Evolutionary conservation across 1,140 invertebrate species (phyloP).

Genomic region (Streblospio benedicti): DNA sequence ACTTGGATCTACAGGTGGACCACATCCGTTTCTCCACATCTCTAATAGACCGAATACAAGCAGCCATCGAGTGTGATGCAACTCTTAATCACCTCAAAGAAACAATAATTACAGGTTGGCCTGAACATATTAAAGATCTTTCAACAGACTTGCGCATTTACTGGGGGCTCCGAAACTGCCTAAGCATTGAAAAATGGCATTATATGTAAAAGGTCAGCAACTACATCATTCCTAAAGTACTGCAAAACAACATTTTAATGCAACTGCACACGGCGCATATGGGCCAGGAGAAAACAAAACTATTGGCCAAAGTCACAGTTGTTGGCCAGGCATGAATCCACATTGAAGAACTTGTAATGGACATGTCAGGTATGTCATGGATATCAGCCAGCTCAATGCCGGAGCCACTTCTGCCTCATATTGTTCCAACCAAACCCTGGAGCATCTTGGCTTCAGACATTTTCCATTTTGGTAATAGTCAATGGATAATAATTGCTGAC

Average conservation of each 20-base stretch:
- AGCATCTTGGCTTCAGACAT: too few relatives aligned
- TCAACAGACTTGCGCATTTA: not conserved
- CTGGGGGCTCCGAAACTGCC: too few relatives aligned
- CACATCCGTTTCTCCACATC: not conserved
- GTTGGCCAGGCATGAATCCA: too few relatives aligned
- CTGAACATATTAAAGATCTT: not conserved
- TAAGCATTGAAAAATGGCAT: conserved; percentile 21
- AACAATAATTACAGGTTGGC: not conserved
- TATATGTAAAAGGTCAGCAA: too few relatives aligned
- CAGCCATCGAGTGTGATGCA: not conserved
- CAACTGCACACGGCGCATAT: not conserved
- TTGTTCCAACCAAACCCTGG: not conserved
- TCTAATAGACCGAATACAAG: not conserved
- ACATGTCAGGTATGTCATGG: not conserved
- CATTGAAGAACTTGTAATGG: too few relatives aligned
- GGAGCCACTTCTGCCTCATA: not conserved
- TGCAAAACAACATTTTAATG: too few relatives aligned
- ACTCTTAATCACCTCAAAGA: not conserved
- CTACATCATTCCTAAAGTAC: too few relatives aligned
- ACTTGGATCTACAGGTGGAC: not conserved
- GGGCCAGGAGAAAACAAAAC: not conserved
- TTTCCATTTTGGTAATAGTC: too few relatives aligned
- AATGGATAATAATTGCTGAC: not conserved
- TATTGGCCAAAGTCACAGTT: not conserved
- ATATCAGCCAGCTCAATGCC: not conserved